Evolutionary conservation across 2,888 invertebrate species (phyloP), one percentile per base, ranked within the genome.

Genomic region (Chrysopilus asiliformis): DNA sequence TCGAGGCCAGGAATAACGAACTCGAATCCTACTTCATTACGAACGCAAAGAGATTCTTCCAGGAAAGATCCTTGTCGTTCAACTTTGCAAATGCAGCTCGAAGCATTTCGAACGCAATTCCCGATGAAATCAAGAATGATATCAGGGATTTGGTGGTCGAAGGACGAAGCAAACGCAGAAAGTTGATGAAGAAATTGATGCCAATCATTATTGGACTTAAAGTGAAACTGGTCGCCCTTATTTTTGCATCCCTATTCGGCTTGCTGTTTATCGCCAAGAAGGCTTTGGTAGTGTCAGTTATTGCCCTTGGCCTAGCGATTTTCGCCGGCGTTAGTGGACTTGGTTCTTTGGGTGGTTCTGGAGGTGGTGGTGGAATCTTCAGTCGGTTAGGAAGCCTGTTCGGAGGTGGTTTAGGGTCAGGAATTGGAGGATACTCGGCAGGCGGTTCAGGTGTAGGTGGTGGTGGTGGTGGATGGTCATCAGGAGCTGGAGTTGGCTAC

Each of bases 261-360:
- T 65, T 74, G 44, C 67, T 69, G 30, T 56, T 75, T 43, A 55
- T 76, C 48, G 75, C 76, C 47, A 75, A 76, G 64, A 75, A 76
- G 53, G 76, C 76, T 34, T 60, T 75, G 46, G 51, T 74, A 44
- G 67, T 69, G 2, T 71, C 72, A 6, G 53, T 74, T 38, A 59
- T 74, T 43, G 74, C 76, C 3, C 64, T 76, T 47, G 66, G 70
- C 48, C 60, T 76, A 48, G 71, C 73, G 15, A 63, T 68, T 34
- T 70, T 72, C 57, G 64, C 55, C 31, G 60, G 60, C 34, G 52
- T 62, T 6, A 52, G 57, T 33, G 54, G 55, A 39, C 49, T 53
- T 32, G 42, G 58, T 4, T 55, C 53, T 43, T n/a, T 38, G 6
- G 7, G 12, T 51, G 56, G 55, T 40, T 46, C 53, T 25, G 47